phyloP scores from a whole-genome alignment of 2,888 invertebrate genomes.

The Perdita meconis region DNA sequence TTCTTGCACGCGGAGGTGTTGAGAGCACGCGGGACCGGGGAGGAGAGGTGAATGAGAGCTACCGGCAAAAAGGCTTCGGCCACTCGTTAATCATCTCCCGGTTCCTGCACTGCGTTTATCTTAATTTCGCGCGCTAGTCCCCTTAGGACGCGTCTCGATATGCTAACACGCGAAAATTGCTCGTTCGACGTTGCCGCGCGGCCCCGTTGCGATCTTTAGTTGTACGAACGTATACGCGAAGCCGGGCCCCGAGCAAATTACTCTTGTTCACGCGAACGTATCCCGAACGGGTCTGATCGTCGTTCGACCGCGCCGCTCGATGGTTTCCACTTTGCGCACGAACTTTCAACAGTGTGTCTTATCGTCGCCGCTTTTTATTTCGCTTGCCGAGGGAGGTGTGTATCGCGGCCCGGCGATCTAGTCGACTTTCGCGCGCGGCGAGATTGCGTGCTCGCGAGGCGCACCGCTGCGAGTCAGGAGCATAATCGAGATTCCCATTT shows the following conservation, averaged over 20 bases:
- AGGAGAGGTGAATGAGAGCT: conserved; percentile 26
- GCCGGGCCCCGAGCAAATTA: background rate
- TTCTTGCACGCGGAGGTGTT: conserved; percentile 52
- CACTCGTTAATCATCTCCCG: conserved; percentile 44
- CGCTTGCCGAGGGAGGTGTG: no score
- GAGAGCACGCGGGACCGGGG: conserved; percentile 32
- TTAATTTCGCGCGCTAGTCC: conserved; percentile 33
- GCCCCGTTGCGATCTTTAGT: background rate
- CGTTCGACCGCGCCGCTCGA: no score
- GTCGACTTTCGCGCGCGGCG: no score
- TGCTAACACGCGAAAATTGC: conserved; percentile 16
- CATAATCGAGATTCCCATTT: background rate
- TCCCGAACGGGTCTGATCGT: background rate
- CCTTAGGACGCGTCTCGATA: conserved; percentile 10
- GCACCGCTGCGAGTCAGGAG: no score
- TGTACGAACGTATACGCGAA: no score
- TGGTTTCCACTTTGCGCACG: background rate
- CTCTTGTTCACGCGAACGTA: conserved; percentile 21
- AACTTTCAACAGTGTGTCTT: background rate
- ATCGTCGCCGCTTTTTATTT: background rate
- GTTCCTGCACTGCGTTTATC: conserved; percentile 25
- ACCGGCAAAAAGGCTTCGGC: conserved; percentile 11
- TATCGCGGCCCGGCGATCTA: background rate
- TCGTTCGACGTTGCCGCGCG: background rate
- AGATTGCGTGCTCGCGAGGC: no score